Conservation (phyloP, 2,113 vertebrate species). For the Coreoperca whiteheadi region DNA sequence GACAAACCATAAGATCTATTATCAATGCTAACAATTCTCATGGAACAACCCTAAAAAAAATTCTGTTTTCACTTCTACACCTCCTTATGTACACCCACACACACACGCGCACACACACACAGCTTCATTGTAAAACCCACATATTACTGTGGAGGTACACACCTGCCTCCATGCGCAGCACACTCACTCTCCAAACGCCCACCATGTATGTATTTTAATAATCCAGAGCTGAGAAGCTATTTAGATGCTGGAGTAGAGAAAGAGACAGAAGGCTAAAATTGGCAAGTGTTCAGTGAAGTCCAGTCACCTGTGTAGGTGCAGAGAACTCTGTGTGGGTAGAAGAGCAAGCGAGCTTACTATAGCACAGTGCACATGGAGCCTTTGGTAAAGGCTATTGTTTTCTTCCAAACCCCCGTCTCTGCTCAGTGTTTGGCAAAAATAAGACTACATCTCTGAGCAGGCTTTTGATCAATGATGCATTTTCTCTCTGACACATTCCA, state of each 20-base stretch:
- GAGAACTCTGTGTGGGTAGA: constrained; percentile 65
- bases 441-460: constrained; percentile 60
- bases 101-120: constrained; percentile 10
- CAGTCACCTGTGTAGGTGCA: constrained; percentile 79
- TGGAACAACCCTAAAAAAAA: not conserved
- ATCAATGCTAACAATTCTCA: not conserved
- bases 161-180: constrained; percentile 54
- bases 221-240: constrained; percentile 50
- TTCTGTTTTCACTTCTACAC: constrained; percentile 19
- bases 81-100: constrained; percentile 27
- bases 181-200: constrained; percentile 60
- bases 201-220: constrained; percentile 68
- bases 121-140: constrained; percentile 40
- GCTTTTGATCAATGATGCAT: constrained; percentile 79
- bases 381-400: constrained; percentile 56
- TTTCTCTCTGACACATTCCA: constrained; percentile 81
- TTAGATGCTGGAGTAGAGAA: constrained; percentile 58
- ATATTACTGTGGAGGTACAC: constrained; percentile 21
- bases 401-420: constrained; percentile 22
- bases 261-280: constrained; percentile 69
- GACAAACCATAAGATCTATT: not conserved
- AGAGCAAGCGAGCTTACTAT: constrained; percentile 58
- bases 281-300: constrained; percentile 67
- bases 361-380: constrained; percentile 41
- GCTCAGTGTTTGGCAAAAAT: constrained; percentile 58